Evolutionary conservation across 2,113 vertebrate species (phyloP).

Genomic region (Dolichotis patagonum): DNA sequence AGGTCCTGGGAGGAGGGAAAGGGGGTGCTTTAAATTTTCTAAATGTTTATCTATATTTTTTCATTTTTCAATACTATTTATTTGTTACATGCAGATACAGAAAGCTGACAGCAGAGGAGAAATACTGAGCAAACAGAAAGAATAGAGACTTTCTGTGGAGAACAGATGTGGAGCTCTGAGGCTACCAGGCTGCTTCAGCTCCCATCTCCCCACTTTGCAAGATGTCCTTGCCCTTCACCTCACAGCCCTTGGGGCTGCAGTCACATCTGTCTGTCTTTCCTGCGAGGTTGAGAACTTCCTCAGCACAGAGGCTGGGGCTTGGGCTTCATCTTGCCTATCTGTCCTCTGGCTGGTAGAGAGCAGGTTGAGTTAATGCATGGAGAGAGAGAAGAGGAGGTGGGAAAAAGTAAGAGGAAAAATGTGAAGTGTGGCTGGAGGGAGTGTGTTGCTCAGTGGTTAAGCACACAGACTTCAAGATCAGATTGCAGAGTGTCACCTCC

Average conservation of each 20-base stretch:
- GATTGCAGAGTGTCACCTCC: neutral
- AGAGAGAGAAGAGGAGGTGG: neutral
- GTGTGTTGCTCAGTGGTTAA: neutral
- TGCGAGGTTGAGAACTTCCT: neutral
- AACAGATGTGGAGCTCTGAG: too few species aligned
- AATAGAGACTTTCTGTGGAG: neutral
- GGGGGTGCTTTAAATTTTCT: neutral
- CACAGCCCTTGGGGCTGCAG: neutral
- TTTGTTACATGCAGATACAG: neutral
- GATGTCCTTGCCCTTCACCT: accelerated
- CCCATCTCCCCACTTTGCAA: accelerated
- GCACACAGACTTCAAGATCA: neutral
- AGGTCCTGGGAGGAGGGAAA: neutral
- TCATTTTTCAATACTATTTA: neutral
- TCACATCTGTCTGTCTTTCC: neutral
- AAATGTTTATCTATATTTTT: neutral
- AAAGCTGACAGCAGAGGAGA: neutral
- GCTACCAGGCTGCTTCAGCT: neutral
- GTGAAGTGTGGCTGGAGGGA: neutral
- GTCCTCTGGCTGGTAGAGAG: neutral
- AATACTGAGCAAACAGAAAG: neutral
- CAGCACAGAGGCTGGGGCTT: neutral
- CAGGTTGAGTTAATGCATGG: too few species aligned
- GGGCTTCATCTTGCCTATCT: neutral
- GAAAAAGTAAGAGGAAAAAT: neutral